Base-by-base conservation (phyloP, 2,888 invertebrate species). In the Kuschelorhynchus macadamiae region DNA sequence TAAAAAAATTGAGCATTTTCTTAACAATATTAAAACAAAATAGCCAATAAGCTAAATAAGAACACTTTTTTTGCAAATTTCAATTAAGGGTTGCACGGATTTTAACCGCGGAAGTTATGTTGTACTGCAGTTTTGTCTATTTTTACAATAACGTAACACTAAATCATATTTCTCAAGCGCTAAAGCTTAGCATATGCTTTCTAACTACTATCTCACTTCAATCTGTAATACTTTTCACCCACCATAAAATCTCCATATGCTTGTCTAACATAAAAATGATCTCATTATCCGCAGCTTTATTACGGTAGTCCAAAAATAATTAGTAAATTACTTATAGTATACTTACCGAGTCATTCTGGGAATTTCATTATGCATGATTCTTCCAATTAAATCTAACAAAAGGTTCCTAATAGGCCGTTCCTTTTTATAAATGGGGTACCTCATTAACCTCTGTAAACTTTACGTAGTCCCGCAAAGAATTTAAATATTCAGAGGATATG, bases 311-410 rank as follows among this genome's bases (percentile, higher is more conserved):
- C 36, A 36, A 36, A 36, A 36, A 36, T 44, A 44, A 44, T 44
- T 44, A 18, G 44, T n/a, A 44, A 9, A 44, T 44, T 18, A 44
- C 44, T 44, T 18, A 5, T 18, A 44, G 11, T 7, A n/a, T n/a
- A n/a, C n/a, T n/a, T n/a, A 18, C 18, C 11, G 8, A 20, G 44
- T 18, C 7, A 20, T 44, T 9, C 17, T 16, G 11, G 12, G 44
- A 44, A 44, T 44, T 17, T 44, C 3, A 18, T 44, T 17, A 44
- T 8, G n/a, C 11, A 11, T 18, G 7, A 44, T 18, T 44, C 4
- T 36, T 32, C 50, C 50, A 32, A 50, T 50, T 50, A 50, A 30
- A 33, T 8, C 25, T 17, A 55, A 55, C 42, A 55, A 55, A 55
- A 55, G 42, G 25, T 25, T 41, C 25, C 25, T 55, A 55, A 55